phyloP scores from a whole-genome alignment of 2,888 invertebrate species.

The Ochlodes sylvanus region DNA sequence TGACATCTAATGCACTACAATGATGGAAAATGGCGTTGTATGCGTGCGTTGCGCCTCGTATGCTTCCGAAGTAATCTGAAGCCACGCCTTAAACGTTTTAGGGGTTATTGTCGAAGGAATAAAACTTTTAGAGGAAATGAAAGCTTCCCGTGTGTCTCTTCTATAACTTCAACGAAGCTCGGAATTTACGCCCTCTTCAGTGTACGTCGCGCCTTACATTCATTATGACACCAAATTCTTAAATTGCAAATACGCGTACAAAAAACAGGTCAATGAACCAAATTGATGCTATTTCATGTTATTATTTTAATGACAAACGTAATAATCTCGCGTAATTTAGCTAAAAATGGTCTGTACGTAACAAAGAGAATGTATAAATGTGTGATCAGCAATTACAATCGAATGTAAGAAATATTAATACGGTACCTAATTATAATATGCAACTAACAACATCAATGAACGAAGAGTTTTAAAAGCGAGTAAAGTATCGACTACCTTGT shows the following conservation, averaged over 20 bases:
- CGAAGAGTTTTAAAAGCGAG: too few relatives aligned
- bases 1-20: slow-evolving; percentile 34
- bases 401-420: too few relatives aligned
- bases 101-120: too few relatives aligned
- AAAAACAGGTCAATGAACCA: slow-evolving; percentile 27
- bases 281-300: slow-evolving; percentile 39
- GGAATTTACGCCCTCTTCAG: too few relatives aligned
- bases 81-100: too few relatives aligned
- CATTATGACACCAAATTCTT: neutral
- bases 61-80: neutral
- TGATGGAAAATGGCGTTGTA: neutral
- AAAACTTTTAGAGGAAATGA: too few relatives aligned
- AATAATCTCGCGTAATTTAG: slow-evolving; percentile 11
- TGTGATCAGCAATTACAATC: neutral
- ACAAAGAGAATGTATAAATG: neutral
- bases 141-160: too few relatives aligned
- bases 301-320: slow-evolving; percentile 31
- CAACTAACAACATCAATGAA: too few relatives aligned
- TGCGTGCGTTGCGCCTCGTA: neutral
- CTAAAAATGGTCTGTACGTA: neutral
- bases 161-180: too few relatives aligned
- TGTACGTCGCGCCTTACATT: too few relatives aligned
- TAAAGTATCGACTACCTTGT: too few relatives aligned
- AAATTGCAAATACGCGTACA: slow-evolving; percentile 1
- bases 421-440: too few relatives aligned